Evolutionary conservation across 2,113 vertebrate species (phyloP), one percentile per base, ranked within the genome.

Genomic region (Misgurnus mizolepis): DNA sequence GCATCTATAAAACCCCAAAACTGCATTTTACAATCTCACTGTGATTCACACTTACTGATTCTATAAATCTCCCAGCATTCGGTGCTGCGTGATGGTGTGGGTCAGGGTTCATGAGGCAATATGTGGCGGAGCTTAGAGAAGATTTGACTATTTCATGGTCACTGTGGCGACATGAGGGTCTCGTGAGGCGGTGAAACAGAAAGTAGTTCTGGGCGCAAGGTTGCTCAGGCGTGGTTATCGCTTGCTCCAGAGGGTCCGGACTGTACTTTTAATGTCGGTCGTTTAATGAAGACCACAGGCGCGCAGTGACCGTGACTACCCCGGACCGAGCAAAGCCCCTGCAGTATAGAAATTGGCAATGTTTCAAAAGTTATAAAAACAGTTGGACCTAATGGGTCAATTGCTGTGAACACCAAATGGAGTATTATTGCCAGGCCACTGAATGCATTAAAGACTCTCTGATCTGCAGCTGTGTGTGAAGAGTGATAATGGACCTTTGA

Each of bases 311-410:
- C 83, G 71, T 86, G 83, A 82, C 76, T 73, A 79, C 83, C 78
- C 80, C 70, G 83, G 83, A 14, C 75, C 80, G 69, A 18, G 18
- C 34, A n/a, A 79, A 73, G 53, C 45, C 67, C 74, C 78, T n/a
- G 82, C 53, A 65, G 74, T 80, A 74, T 65, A 7, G 41, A 76
- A 81, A 50, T 82, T 88, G 87, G 85, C 83, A 75, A 69, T 18
- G 76, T 80, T 85, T 89, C 87, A 88, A 74, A 47, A 76, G 79
- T 83, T 65, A 76, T 77, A 73, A 86, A 87, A 82, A 79, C 82
- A 81, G 53, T 73, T 14, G 41, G 72, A 58, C 60, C 76, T 66
- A 67, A 79, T 50, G 64, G 79, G 62, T 74, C 67, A 70, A 66
- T 75, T 64, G 79, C 68, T 27, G 69, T 49, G 74, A 74, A 83